These are phyloP conservation scores for Rhombomys opimus DNA, from an alignment of 2,113 vertebrate species.

Conservation along the genomic window DNA sequence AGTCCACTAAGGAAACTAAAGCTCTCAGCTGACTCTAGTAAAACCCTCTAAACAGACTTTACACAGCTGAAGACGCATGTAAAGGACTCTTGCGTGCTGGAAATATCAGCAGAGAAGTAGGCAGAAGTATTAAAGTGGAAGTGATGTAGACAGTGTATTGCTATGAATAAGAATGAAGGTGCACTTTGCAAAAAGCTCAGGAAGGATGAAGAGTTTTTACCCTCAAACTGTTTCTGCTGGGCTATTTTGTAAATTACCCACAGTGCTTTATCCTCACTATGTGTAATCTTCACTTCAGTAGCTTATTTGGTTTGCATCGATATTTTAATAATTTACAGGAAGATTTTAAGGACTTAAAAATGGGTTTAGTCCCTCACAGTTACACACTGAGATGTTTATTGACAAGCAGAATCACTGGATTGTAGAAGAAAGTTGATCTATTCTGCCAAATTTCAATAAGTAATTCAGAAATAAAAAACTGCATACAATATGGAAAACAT, in stretches of 20 bases:
- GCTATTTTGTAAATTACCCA: constrained; percentile 36
- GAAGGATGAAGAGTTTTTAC: not conserved
- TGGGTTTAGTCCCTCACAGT: not conserved
- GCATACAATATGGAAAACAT: not conserved
- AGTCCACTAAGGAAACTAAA: constrained; percentile 38
- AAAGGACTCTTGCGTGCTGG: constrained; percentile 23
- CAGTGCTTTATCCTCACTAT: not conserved
- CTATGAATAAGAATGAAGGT: constrained; percentile 41
- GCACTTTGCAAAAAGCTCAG: not conserved
- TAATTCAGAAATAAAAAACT: constrained; percentile 47
- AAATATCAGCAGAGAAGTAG: not conserved
- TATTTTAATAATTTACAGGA: constrained; percentile 65
- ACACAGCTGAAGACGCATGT: not conserved
- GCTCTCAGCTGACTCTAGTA: constrained; percentile 66
- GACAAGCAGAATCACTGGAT: constrained; percentile 27
- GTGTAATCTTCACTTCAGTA: not conserved
- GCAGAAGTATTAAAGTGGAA: not conserved
- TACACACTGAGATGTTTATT: constrained; percentile 62
- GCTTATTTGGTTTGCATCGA: not conserved
- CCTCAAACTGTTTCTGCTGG: constrained; percentile 19
- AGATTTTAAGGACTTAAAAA: constrained; percentile 29
- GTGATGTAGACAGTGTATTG: not conserved
- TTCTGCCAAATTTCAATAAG: constrained; percentile 35
- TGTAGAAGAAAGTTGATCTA: constrained; percentile 36
- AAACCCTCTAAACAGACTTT: constrained; percentile 63